Evolutionary conservation across 2,113 vertebrate genomes (phyloP).

Genomic region (Panurus biarmicus): DNA sequence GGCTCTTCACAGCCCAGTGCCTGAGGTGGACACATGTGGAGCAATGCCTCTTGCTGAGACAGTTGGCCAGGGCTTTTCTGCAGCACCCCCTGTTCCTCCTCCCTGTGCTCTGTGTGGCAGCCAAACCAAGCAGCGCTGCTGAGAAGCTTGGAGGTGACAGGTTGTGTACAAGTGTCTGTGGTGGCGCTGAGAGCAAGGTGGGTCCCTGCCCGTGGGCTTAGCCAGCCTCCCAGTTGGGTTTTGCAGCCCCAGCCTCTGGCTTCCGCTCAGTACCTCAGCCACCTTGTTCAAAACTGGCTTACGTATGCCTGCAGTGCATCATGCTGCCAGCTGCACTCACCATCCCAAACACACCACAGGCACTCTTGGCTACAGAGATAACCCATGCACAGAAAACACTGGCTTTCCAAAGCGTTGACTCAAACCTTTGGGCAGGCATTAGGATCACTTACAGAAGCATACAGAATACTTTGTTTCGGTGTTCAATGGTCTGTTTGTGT

Average conservation of each 20-base stretch:
- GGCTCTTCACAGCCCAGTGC: neutral
- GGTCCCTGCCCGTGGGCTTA: neutral
- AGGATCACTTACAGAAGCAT: neutral
- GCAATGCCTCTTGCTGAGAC: neutral
- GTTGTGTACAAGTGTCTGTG: fast-evolving
- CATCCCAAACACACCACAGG: fast-evolving
- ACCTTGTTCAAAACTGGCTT: neutral
- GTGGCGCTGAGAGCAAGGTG: neutral
- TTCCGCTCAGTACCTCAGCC: neutral
- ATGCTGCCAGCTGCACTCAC: neutral
- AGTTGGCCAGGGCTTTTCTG: neutral
- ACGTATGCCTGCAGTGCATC: neutral
- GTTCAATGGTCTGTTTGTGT: conserved; percentile 15
- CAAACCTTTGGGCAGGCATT: neutral
- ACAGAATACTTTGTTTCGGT: conserved; percentile 6
- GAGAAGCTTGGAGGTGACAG: neutral
- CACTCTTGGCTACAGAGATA: neutral
- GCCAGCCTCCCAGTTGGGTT: neutral
- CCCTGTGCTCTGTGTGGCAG: neutral
- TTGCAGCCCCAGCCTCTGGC: neutral
- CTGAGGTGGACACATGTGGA: neutral
- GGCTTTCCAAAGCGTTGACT: neutral
- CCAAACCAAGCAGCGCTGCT: neutral
- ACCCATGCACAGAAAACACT: neutral
- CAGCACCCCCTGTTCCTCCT: neutral